Evolutionary conservation across 2,113 vertebrate genomes (phyloP), one percentile per base, ranked within the genome.

Genomic region (Regulus satrapa): DNA sequence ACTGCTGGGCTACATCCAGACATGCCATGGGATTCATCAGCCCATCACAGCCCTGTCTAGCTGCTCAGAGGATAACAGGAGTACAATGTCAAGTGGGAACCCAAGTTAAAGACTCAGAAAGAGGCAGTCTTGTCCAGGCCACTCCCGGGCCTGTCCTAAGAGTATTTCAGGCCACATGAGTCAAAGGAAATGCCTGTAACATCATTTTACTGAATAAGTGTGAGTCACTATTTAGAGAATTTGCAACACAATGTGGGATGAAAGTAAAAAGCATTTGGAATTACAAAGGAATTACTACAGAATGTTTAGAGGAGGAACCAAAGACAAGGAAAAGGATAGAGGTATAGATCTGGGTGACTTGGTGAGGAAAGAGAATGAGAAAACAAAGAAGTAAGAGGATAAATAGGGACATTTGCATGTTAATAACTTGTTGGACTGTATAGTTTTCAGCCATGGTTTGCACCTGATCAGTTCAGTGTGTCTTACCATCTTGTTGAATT

Each of bases 171-270:
- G 38, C 10, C 14, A 20, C 2, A 2, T 34, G 31, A 59, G 12
- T 26, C 40, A 77, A 73, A 61, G 6, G 2, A 3, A 49, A 10
- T 2, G 0, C 15, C 15, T 78, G 25, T 36, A 49, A 23, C 1
- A 43, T 56, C 1, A 5, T 76, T 79, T 75, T 72, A 51, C 24
- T 75, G 19, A 73, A 12, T 26, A 31, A 83, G 8, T 2, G 1
- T 25, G 8, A 34, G 13, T 48, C 21, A 29, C 15, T 48, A 12
- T 4, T 15, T 67, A 48, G 10, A 17, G 17, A 9, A 68, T 78
- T 54, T 40, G 14, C 2, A 31, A 75, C 6, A 38, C 2, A 3
- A 10, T 23, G 12, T 23, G 12, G 8, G 13, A 32, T 66, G 29
- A 6, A 59, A 41, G 8, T 38, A 21, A 71, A 77, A 28, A 67